phyloP scores from a whole-genome alignment of 2,113 vertebrate genomes.

The Crotalus horridus region DNA sequence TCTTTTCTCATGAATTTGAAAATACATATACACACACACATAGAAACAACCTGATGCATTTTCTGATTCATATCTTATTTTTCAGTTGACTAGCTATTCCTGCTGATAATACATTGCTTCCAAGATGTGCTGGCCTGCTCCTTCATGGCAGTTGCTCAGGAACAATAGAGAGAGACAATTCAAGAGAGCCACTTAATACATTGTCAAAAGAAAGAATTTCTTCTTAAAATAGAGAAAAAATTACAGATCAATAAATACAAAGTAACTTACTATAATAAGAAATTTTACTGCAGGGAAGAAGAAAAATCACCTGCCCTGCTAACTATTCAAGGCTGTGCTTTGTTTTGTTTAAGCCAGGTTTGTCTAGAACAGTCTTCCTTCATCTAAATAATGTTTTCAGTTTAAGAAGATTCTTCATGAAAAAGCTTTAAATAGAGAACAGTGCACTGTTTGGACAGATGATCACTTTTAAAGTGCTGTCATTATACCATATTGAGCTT shows the following conservation, averaged over 20 bases:
- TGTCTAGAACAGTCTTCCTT: background rate
- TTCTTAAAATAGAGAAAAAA: background rate
- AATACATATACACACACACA: background rate
- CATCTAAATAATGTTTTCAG: background rate
- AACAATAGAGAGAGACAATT: background rate
- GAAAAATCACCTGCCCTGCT: background rate
- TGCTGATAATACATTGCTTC: background rate
- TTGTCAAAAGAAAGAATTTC: background rate
- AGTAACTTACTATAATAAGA: background rate
- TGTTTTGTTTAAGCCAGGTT: background rate
- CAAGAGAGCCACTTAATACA: background rate
- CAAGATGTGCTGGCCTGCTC: background rate
- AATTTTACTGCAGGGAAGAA: background rate
- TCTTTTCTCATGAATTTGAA: background rate
- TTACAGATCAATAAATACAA: background rate
- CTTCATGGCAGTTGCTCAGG: background rate
- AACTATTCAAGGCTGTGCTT: background rate
- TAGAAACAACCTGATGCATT: background rate
- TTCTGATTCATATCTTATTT: background rate
- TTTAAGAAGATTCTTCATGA: background rate
- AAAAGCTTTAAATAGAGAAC: background rate
- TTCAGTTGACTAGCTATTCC: background rate
- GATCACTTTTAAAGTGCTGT: background rate
- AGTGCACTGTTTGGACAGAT: background rate
- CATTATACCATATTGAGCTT: background rate